These are phyloP conservation scores for Leptinotarsa tumamoca DNA, from an alignment of 2,888 invertebrate genomes.

Conservation along the genomic window DNA sequence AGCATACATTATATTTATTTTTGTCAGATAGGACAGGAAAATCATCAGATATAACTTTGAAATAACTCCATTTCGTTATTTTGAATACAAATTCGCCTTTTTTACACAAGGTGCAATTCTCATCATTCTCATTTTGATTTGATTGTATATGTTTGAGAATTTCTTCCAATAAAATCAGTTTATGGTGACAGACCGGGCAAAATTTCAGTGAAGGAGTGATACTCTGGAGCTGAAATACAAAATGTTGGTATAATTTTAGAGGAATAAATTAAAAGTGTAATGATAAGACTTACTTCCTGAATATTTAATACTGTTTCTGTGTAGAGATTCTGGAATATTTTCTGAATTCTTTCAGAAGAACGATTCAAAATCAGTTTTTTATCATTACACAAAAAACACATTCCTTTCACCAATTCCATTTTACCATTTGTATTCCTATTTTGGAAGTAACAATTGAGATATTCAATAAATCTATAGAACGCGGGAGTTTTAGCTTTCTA, in stretches of 20 bases:
- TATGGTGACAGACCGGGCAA: slow-evolving; percentile 31
- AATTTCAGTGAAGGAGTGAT: slow-evolving; percentile 23
- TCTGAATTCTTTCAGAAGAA: slow-evolving; percentile 1
- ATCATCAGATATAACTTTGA: background rate
- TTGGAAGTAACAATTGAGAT: background rate
- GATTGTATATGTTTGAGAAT: slow-evolving; percentile 27
- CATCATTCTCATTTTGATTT: slow-evolving; percentile 2
- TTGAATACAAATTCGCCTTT: slow-evolving; percentile 15
- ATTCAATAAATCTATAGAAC: slow-evolving; percentile 4
- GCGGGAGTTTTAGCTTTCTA: slow-evolving; percentile 12
- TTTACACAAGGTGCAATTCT: slow-evolving; percentile 27
- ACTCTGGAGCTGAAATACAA: slow-evolving; percentile 24
- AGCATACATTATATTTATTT: slow-evolving; percentile 9
- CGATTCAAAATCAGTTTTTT: slow-evolving; percentile 11
- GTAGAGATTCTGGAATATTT: background rate
- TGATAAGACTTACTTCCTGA: background rate
- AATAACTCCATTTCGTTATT: slow-evolving; percentile 9
- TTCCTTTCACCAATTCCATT: slow-evolving; percentile 12
- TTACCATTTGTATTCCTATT: background rate
- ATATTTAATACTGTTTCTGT: slow-evolving; percentile 12
- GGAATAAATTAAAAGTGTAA: background rate
- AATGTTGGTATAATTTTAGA: background rate
- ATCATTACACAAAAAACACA: slow-evolving; percentile 6
- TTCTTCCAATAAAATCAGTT: slow-evolving; percentile 28
- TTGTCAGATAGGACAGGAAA: slow-evolving; percentile 10